Evolutionary conservation across 2,888 invertebrate species (phyloP).

Genomic region (Leptopilina myrica): DNA sequence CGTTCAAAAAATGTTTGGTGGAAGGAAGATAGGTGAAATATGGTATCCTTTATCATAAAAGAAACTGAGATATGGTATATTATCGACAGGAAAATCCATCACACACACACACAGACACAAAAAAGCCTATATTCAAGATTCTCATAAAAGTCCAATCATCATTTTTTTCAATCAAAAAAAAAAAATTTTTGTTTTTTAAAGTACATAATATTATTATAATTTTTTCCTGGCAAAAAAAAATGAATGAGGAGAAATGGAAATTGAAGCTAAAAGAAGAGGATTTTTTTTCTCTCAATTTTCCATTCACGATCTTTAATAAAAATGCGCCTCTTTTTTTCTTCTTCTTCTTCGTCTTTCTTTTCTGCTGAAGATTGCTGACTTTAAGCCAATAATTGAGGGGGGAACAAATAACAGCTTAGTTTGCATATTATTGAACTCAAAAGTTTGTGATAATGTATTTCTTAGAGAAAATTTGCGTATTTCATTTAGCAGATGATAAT

Average conservation of each 20-base stretch:
- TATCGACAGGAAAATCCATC: conserved; percentile 5
- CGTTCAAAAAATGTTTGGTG: background rate
- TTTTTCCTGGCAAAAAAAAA: too few species aligned
- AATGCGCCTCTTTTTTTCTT: too few species aligned
- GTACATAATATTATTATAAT: background rate
- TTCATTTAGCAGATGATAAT: background rate
- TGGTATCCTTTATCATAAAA: conserved; percentile 17
- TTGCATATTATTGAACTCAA: conserved; percentile 5
- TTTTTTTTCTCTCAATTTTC: too few species aligned
- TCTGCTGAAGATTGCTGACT: background rate
- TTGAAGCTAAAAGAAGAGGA: too few species aligned
- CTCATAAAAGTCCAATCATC: background rate
- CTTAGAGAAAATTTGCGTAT: background rate
- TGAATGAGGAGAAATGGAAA: too few species aligned
- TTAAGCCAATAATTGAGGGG: background rate
- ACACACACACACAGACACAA: too few species aligned
- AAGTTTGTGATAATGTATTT: too few species aligned
- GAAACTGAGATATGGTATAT: conserved; percentile 11
- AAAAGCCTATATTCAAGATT: conserved; percentile 1
- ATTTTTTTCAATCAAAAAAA: background rate
- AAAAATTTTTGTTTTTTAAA: background rate
- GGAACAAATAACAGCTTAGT: background rate
- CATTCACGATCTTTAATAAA: too few species aligned
- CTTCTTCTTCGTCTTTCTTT: background rate
- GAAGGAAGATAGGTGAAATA: conserved; percentile 13